phyloP scores from a whole-genome alignment of 2,888 invertebrate species.

The Muscina levida region DNA sequence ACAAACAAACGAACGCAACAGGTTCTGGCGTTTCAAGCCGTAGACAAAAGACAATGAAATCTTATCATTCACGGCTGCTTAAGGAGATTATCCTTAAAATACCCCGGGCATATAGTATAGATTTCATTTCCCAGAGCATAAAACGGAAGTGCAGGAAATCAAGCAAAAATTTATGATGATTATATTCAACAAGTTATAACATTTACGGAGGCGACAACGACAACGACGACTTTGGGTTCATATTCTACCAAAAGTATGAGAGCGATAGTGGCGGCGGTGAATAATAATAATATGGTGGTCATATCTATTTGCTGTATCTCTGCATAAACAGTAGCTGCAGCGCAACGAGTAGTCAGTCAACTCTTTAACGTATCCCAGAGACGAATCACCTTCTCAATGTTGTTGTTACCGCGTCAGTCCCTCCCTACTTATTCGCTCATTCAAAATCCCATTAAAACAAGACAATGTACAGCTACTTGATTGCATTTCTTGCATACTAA shows the following conservation, averaged over 20 bases:
- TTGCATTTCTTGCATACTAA: constrained; percentile 64
- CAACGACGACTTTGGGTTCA: neutral
- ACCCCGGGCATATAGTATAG: too few species aligned
- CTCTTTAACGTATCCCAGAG: constrained; percentile 28
- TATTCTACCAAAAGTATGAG: neutral
- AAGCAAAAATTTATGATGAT: neutral
- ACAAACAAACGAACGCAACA: constrained; percentile 45
- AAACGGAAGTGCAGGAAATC: constrained; percentile 18
- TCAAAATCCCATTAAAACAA: constrained; percentile 21
- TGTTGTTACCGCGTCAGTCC: neutral
- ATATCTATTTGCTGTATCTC: constrained; percentile 30
- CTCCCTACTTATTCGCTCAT: neutral
- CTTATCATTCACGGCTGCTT: neutral
- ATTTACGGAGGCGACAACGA: neutral
- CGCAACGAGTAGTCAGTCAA: constrained; percentile 13
- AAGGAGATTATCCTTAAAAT: neutral
- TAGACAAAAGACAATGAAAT: neutral
- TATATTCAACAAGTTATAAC: neutral
- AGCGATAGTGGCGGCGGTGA: too few species aligned
- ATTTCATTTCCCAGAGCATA: neutral
- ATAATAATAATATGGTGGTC: too few species aligned
- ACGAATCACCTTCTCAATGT: neutral
- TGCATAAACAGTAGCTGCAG: constrained; percentile 57
- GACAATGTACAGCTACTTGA: constrained; percentile 61
- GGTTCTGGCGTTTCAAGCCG: constrained; percentile 28